phyloP scores from a whole-genome alignment of 2,888 invertebrate genomes.

The Rhyacophila evoluta region DNA sequence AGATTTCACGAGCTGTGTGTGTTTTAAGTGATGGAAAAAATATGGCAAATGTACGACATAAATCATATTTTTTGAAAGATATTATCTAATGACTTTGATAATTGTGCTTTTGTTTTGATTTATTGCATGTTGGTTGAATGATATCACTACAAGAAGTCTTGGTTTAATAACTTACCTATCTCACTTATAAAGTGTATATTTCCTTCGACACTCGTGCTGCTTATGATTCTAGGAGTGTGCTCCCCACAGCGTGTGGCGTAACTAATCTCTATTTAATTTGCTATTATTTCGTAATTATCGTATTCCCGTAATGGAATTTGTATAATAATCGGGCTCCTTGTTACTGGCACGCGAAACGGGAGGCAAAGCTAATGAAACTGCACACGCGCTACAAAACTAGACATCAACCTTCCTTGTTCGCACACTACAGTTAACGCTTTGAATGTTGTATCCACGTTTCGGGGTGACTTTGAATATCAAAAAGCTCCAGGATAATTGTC shows the following conservation, averaged over 20 bases:
- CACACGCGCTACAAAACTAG: constrained; percentile 48
- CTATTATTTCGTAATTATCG: constrained; percentile 53
- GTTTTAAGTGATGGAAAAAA: too few species aligned
- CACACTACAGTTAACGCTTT: not conserved
- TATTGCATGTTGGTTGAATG: too few species aligned
- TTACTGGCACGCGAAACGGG: constrained; percentile 46
- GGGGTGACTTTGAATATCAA: not conserved
- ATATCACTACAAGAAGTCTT: too few species aligned
- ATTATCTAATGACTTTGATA: too few species aligned
- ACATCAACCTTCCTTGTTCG: constrained; percentile 5
- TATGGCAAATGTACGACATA: too few species aligned
- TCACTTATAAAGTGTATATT: not conserved
- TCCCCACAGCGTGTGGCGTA: constrained; percentile 1
- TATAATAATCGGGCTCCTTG: constrained; percentile 51
- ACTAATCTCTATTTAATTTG: constrained; percentile 52
- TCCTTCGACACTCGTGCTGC: not conserved
- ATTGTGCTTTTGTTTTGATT: too few species aligned
- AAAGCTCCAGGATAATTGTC: too few species aligned
- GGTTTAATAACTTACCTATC: not conserved
- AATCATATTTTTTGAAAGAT: too few species aligned
- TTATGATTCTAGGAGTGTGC: not conserved
- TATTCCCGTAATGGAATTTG: constrained; percentile 51
- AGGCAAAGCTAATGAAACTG: constrained; percentile 50
- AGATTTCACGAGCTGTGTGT: too few species aligned
- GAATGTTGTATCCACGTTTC: not conserved